Base-by-base conservation (phyloP, 2,888 invertebrate species). In the Allolobophora icterica region DNA sequence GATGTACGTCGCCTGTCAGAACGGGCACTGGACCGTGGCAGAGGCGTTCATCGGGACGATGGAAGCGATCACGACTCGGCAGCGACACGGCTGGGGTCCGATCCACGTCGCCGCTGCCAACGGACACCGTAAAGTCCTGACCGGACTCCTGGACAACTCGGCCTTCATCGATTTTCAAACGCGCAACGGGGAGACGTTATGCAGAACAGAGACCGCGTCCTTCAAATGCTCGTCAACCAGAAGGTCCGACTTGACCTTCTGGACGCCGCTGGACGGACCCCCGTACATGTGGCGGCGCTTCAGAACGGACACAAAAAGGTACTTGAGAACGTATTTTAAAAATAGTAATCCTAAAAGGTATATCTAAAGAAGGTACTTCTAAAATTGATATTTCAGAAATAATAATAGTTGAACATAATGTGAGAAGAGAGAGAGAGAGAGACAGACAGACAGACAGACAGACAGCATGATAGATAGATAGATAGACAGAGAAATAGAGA, bases 231-330 rank as follows among this genome's bases (percentile, higher is more conserved):
- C 40, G 90, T 89, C n/a, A 35, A 91, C 19, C 38, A 83, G 89
- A n/a, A 58, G 84, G 91, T 91, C n/a, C 45, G 90, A 30, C 52
- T 91, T 15, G 45, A 87, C 15, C 58, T 91, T 19, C 91, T 91
- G 91, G 92, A 92, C 90, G 89, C 83, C 21, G 45, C 84, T 71
- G 92, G 92, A n/a, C 42, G 92, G 21, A 91, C 91, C 35, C 91
- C 92, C 11, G 38, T 91, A 21, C 92, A 92, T 71, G 90, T 84
- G 58, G 92, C 92, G 2, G 91, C 92, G 30, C 91, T 92, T 33
- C 89, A 92, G 45, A 92, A 92, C 42, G 92, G 92, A 33, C 92
- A 92, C 91, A 89, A 71, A 84, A 91, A 92, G 91, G 92, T 92
- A 24, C 30, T 71, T n/a, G 8, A 71, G 71, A 71, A 71, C 21